These are phyloP conservation scores for Dynastes maya DNA, from an alignment of 2,888 invertebrate genomes.

Conservation along the genomic window DNA sequence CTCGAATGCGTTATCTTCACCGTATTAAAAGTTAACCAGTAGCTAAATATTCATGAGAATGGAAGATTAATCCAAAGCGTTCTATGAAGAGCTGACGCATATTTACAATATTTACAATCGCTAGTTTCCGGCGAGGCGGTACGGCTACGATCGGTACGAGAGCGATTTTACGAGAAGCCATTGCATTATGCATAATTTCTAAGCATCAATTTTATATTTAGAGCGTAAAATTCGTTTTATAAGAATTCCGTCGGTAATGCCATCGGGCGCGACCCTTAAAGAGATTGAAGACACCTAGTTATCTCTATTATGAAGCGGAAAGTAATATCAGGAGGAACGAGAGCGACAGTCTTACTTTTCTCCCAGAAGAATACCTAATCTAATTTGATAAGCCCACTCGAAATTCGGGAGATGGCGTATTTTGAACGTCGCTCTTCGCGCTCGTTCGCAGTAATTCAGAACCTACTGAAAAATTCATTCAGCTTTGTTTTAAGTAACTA, in stretches of 20 bases:
- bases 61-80: constrained; percentile 9
- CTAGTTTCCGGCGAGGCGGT: constrained; percentile 7
- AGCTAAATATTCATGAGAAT: constrained; percentile 27
- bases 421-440: constrained; percentile 17
- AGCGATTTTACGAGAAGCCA: constrained; percentile 30
- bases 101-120: constrained; percentile 40
- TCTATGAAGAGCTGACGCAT: constrained; percentile 24
- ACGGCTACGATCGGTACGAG: too few species aligned
- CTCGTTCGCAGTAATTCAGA: constrained; percentile 35
- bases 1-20: not conserved
- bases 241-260: constrained; percentile 28
- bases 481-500: constrained; percentile 32
- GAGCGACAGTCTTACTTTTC: constrained; percentile 63
- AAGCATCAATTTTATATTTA: constrained; percentile 42
- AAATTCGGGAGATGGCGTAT: constrained; percentile 56
- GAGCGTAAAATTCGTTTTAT: constrained; percentile 44
- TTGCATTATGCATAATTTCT: constrained; percentile 46
- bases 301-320: constrained; percentile 65
- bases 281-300: constrained; percentile 64
- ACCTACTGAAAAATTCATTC: constrained; percentile 40
- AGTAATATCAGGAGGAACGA: constrained; percentile 61
- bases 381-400: constrained; percentile 64
- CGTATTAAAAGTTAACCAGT: not conserved
- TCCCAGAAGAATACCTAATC: constrained; percentile 63
- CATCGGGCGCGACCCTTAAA: constrained; percentile 54